phyloP scores from a whole-genome alignment of 1,140 invertebrate genomes.

The Venustaconcha ellipsiformis region DNA sequence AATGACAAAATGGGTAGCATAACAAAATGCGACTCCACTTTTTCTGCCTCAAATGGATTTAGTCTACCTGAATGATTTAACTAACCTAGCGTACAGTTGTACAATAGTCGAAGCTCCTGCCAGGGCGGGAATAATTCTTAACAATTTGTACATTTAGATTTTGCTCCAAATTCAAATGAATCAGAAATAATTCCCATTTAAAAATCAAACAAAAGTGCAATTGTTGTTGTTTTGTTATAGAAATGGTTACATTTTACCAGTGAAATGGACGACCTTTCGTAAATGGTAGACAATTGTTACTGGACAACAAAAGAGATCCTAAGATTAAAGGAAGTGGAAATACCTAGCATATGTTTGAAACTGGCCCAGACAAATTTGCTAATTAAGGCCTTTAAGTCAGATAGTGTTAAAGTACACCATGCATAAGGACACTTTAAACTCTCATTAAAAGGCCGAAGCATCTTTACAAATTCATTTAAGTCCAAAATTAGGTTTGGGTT shows the following conservation, averaged over 20 bases:
- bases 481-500: no score
- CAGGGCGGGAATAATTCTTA: conserved; percentile 34
- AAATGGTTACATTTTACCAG: conserved; percentile 21
- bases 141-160: conserved; percentile 38
- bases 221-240: conserved; percentile 25
- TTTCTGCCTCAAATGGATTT: conserved; percentile 23
- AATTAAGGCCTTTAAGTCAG: conserved; percentile 19
- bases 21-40: no score
- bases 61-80: conserved; percentile 16
- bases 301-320: neutral
- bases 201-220: conserved; percentile 37
- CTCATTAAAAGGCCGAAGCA: no score
- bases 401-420: no score
- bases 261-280: conserved; percentile 15
- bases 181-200: conserved; percentile 27
- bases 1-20: no score
- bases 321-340: conserved; percentile 25
- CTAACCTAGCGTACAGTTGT: conserved; percentile 19
- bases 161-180: conserved; percentile 34
- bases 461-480: no score
- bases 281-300: conserved; percentile 1
- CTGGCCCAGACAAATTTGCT: conserved; percentile 1
- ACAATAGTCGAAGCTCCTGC: conserved; percentile 19
- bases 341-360: conserved; percentile 28
- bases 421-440: no score